Evolutionary conservation across 2,888 invertebrate genomes (phyloP).

Genomic region (Ceramica pisi): DNA sequence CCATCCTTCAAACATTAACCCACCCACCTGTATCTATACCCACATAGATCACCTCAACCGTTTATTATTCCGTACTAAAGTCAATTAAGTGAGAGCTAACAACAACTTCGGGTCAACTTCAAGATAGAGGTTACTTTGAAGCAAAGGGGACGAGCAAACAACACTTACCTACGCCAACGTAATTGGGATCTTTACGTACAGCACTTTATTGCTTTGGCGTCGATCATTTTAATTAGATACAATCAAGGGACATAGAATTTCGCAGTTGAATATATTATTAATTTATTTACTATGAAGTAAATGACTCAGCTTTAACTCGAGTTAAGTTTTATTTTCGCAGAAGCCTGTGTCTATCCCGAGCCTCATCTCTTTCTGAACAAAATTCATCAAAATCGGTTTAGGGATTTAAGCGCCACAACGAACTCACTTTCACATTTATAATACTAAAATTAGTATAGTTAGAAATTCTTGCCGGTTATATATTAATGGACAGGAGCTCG

Average conservation of each 20-base stretch:
- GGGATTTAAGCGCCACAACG: too few relatives aligned
- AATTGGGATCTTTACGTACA: slow-evolving; percentile 34
- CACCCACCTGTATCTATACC: slow-evolving; percentile 14
- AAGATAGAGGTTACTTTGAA: slow-evolving; percentile 53
- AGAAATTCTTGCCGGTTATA: too few relatives aligned
- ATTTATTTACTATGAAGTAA: neutral
- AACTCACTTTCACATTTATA: too few relatives aligned
- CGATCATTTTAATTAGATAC: slow-evolving; percentile 5
- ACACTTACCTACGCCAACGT: slow-evolving; percentile 39
- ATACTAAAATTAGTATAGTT: too few relatives aligned
- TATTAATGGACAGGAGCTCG: too few relatives aligned
- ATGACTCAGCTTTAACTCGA: neutral
- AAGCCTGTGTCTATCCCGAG: too few relatives aligned
- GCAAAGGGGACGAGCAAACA: slow-evolving; percentile 23
- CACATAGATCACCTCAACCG: slow-evolving; percentile 14
- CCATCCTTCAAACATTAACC: slow-evolving; percentile 4
- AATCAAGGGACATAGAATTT: neutral
- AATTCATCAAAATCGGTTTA: too few relatives aligned
- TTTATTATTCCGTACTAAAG: slow-evolving; percentile 52
- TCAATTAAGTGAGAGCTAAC: slow-evolving; percentile 45
- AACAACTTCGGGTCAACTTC: slow-evolving; percentile 51
- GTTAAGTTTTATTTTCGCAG: too few relatives aligned
- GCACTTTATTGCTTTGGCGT: slow-evolving; percentile 28
- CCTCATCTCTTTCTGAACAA: too few relatives aligned
- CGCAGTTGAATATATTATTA: neutral